These are phyloP conservation scores for Eulemur rufifrons DNA, from an alignment of 2,113 vertebrate genomes.

Conservation along the genomic window DNA sequence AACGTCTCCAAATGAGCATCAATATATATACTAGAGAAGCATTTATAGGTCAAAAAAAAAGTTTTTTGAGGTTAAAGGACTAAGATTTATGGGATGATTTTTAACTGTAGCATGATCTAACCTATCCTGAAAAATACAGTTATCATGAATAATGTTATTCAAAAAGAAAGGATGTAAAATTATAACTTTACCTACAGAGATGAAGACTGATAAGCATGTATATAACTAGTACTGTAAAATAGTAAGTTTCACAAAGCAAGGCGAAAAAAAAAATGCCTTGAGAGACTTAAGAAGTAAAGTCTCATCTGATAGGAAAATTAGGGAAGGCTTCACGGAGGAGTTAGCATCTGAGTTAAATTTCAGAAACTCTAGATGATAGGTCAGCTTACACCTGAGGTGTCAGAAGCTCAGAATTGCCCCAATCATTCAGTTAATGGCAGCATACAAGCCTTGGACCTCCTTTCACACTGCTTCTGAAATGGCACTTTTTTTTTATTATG, in stretches of 20 bases:
- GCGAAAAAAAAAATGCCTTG: not conserved
- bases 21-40: not conserved
- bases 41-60: not conserved
- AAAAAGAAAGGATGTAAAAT: not conserved
- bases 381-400: not conserved
- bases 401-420: slow-evolving; percentile 59
- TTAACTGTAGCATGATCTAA: not conserved
- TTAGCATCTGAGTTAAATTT: not conserved
- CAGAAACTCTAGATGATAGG: not conserved
- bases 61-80: not conserved
- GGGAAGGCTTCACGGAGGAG: not conserved
- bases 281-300: not conserved
- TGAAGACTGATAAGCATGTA: not conserved
- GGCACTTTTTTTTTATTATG: not conserved
- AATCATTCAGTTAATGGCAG: slow-evolving; percentile 85
- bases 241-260: not conserved
- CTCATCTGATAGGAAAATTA: not conserved
- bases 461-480: not conserved
- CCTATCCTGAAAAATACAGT: not conserved
- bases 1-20: not conserved
- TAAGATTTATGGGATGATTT: not conserved
- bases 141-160: not conserved
- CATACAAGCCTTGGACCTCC: slow-evolving; percentile 79
- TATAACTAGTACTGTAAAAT: not conserved
- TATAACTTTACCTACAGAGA: not conserved